Evolutionary conservation across 1,140 invertebrate genomes (phyloP), one percentile per base, ranked within the genome.

Genomic region (Drosophila teissieri): DNA sequence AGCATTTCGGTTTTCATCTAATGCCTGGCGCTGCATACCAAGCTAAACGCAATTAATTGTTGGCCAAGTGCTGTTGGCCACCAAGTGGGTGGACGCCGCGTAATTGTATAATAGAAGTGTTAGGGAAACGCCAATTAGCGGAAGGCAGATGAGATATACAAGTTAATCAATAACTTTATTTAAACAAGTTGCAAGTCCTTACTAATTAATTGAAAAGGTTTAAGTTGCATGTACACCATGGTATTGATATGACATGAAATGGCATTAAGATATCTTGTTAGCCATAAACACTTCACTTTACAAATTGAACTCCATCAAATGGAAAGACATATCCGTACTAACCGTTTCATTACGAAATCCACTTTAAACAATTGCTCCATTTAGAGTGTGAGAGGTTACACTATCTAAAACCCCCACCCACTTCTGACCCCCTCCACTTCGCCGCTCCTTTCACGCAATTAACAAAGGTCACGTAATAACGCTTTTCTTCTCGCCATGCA

Each of bases 11-110:
- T 40, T 44, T 51, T 62, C 63, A 75, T 74, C 61, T 72, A 60
- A 69, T 54, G 49, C 10, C 52, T 68, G 39, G 61, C 22, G 39
- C n/a, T 72, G 81, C 80, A 85, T 84, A 81, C 77, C 64, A 84
- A 84, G 64, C 73, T 55, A 70, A 69, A 77, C 73, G 56, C 63
- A 84, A 86, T 86, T 86, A 84, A 78, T 86, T 55, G 65, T 64
- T 67, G 63, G 36, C 40, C 70, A 75, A 69, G 49, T 78, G 27
- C 27, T 52, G 45, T 78, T 46, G n/a, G 55, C 31, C 34, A 27
- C 12, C 24, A 17, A 57, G 14, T 64, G 15, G 22, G 19, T 61
- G 46, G 45, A 34, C 19, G 34, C 11, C 31, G 5, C 3, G 14
- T 34, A 51, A 67, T 64, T 51, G 63, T 67, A 51, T 37, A 67